These are phyloP conservation scores for Rhinichthys klamathensis DNA, from an alignment of 2,113 vertebrate species.

Conservation along the genomic window DNA sequence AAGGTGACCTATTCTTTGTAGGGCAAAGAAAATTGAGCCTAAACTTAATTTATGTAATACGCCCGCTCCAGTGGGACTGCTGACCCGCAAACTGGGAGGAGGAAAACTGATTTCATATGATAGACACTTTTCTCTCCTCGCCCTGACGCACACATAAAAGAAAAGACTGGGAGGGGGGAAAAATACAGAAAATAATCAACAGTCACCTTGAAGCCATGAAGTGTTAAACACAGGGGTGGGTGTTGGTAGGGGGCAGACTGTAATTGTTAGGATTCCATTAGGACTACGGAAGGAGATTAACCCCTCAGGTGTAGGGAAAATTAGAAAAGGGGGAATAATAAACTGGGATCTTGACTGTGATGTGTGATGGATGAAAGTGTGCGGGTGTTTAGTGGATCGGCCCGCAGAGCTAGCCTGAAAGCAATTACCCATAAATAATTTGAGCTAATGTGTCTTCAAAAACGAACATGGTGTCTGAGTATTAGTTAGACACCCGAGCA, in stretches of 20 bases:
- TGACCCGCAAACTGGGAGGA: constrained; percentile 13
- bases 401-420: constrained; percentile 2
- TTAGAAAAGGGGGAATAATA: constrained; percentile 27
- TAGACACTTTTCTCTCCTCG: constrained; percentile 42
- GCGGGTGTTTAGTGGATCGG: constrained; percentile 28
- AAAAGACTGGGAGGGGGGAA: not conserved
- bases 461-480: constrained; percentile 15
- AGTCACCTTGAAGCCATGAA: constrained; percentile 44
- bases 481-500: not conserved
- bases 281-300: constrained; percentile 37
- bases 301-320: constrained; percentile 33
- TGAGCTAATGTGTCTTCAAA: constrained; percentile 42
- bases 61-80: constrained; percentile 33
- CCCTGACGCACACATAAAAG: not conserved
- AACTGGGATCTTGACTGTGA: constrained; percentile 29
- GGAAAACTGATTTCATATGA: constrained; percentile 42
- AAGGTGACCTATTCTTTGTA: constrained; percentile 53
- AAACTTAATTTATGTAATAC: constrained; percentile 55
- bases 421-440: constrained; percentile 36
- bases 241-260: not conserved
- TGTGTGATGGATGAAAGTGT: constrained; percentile 21
- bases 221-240: constrained; percentile 29
- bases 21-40: constrained; percentile 38
- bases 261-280: constrained; percentile 48
- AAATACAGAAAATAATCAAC: constrained; percentile 32